These are phyloP conservation scores for Proisotoma minuta DNA, from an alignment of 2,888 invertebrate species.

Conservation along the genomic window DNA sequence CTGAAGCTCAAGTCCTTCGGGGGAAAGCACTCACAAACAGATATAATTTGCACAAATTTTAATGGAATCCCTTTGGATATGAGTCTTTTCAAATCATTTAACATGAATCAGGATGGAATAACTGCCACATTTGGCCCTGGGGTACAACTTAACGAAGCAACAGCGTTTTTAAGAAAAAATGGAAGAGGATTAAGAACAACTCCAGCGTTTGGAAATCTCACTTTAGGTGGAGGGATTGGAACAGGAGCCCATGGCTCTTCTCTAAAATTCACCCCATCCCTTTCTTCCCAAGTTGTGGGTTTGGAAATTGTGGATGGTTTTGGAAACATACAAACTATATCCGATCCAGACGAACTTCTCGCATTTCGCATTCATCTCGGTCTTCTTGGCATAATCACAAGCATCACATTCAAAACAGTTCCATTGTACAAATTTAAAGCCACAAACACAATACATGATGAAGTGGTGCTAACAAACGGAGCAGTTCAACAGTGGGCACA, in stretches of 20 bases:
- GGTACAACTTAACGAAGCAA: constrained; percentile 11
- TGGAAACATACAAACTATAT: constrained; percentile 13
- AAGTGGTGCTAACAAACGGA: constrained; percentile 11
- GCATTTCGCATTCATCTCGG: constrained; percentile 24
- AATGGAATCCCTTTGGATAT: constrained; percentile 11
- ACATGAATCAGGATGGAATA: constrained; percentile 6
- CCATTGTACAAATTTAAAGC: constrained; percentile 19
- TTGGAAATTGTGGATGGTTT: constrained; percentile 21
- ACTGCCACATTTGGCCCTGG: constrained; percentile 19
- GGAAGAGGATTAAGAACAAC: constrained; percentile 16
- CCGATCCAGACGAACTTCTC: constrained; percentile 3
- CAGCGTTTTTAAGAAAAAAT: constrained; percentile 9
- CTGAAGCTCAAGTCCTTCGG: constrained; percentile 16
- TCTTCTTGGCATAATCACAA: constrained; percentile 16
- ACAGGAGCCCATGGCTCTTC: constrained; percentile 25
- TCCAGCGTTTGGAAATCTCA: constrained; percentile 20
- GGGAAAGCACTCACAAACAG: constrained; percentile 8
- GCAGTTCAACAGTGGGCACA: background rate
- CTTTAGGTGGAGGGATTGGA: constrained; percentile 23
- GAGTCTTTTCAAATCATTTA: background rate
- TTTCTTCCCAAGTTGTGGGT: constrained; percentile 16
- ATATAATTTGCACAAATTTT: constrained; percentile 11
- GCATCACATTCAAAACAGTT: constrained; percentile 10
- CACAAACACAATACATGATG: constrained; percentile 5
- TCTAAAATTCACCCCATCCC: constrained; percentile 1